These are phyloP conservation scores for Lithophane semibrunnea DNA, from an alignment of 2,888 invertebrate species.

Conservation along the genomic window DNA sequence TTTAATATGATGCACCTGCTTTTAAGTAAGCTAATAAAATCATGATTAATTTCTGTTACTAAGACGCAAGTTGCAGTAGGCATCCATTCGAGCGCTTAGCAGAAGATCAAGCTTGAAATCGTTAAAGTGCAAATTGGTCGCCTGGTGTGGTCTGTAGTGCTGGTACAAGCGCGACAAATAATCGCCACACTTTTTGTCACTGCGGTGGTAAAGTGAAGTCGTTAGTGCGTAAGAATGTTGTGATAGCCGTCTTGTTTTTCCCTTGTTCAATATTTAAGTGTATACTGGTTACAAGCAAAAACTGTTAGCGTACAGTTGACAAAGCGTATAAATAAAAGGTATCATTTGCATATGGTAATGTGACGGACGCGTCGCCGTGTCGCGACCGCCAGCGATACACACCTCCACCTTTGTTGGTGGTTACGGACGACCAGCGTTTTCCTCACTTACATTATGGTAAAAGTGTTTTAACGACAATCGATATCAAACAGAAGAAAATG, in stretches of 20 bases:
- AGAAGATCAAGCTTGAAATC: slow-evolving; percentile 37
- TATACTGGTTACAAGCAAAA: slow-evolving; percentile 79
- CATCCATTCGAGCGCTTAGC: slow-evolving; percentile 19
- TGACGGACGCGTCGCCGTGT: slow-evolving; percentile 74
- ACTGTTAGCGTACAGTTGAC: slow-evolving; percentile 79
- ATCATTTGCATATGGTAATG: slow-evolving; percentile 86
- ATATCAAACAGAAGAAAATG: not conserved
- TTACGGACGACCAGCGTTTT: slow-evolving; percentile 52
- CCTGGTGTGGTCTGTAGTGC: slow-evolving; percentile 55
- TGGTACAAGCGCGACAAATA: slow-evolving; percentile 55
- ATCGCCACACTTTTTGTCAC: slow-evolving; percentile 60
- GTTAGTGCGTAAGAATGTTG: slow-evolving; percentile 63
- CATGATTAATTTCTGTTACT: slow-evolving; percentile 59
- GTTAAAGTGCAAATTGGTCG: slow-evolving; percentile 45
- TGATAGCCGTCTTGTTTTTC: slow-evolving; percentile 68
- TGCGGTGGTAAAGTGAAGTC: slow-evolving; percentile 56
- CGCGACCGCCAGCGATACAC: slow-evolving; percentile 72
- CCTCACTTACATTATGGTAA: slow-evolving; percentile 15
- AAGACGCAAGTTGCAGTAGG: slow-evolving; percentile 26
- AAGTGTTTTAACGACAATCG: not conserved
- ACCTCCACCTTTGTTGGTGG: slow-evolving; percentile 76
- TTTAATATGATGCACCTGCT: slow-evolving; percentile 64
- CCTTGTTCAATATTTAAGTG: slow-evolving; percentile 67
- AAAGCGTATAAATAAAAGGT: slow-evolving; percentile 76
- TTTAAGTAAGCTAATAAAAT: slow-evolving; percentile 65